Evolutionary conservation across 2,888 invertebrate genomes (phyloP).

Genomic region (Cordilura impudica): DNA sequence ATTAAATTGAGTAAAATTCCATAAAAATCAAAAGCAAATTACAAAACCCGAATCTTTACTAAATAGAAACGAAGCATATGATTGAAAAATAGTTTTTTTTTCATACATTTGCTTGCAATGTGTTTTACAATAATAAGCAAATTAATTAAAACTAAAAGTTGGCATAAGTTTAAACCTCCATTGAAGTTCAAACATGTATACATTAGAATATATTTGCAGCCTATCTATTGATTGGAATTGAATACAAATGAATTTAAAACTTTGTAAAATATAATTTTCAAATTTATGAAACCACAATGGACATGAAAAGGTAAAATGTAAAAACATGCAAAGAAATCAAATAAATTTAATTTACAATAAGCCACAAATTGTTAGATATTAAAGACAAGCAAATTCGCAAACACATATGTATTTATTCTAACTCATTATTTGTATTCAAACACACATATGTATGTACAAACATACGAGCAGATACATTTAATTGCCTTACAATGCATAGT

Average conservation of each 20-base stretch:
- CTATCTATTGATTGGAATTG: too few relatives aligned
- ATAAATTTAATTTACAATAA: neutral
- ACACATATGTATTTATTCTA: neutral
- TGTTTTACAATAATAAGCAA: too few relatives aligned
- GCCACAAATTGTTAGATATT: slow-evolving; percentile 14
- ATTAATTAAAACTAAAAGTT: too few relatives aligned
- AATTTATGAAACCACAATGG: neutral
- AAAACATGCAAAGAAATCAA: neutral
- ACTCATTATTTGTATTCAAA: neutral
- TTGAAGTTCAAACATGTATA: too few relatives aligned
- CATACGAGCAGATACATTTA: neutral
- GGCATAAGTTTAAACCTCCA: too few relatives aligned
- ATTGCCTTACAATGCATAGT: slow-evolving; percentile 38
- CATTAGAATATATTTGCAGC: too few relatives aligned
- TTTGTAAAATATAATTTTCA: neutral
- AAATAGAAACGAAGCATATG: too few relatives aligned
- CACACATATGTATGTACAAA: neutral
- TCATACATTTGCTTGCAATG: too few relatives aligned
- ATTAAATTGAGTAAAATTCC: too few relatives aligned
- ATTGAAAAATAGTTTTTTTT: too few relatives aligned
- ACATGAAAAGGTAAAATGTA: neutral
- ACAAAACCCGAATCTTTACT: too few relatives aligned
- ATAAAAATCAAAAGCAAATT: too few relatives aligned
- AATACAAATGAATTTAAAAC: neutral
- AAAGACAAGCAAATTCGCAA: neutral